These are phyloP conservation scores for Falco rusticolus DNA, from an alignment of 2,797 vertebrate genomes.

Conservation along the genomic window DNA sequence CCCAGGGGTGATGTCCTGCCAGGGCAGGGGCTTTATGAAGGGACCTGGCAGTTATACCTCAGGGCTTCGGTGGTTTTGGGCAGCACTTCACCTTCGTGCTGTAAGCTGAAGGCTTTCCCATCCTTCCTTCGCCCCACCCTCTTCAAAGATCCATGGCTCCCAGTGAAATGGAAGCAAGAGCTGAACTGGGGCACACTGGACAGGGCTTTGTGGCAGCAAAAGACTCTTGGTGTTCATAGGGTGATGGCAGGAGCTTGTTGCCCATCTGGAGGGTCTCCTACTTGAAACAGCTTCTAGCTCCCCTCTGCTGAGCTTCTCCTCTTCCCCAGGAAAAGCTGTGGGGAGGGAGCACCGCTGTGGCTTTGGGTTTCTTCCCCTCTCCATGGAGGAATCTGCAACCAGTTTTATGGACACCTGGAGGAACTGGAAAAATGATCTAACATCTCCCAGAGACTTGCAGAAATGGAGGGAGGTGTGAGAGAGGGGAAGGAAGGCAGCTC, in stretches of 20 bases:
- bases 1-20: neutral
- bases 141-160: neutral
- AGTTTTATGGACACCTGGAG: constrained; percentile 40
- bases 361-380: neutral
- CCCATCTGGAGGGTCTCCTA: neutral
- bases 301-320: neutral
- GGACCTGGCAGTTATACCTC: neutral
- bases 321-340: neutral
- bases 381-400: neutral
- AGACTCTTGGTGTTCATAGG: neutral
- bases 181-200: fast-evolving
- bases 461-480: constrained; percentile 46
- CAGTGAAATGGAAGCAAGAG: neutral
- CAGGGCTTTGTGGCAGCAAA: neutral
- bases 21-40: neutral
- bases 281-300: neutral
- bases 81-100: neutral
- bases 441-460: constrained; percentile 8
- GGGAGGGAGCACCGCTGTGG: fast-evolving
- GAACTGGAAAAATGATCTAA: constrained; percentile 44
- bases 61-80: neutral
- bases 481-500: constrained; percentile 43
- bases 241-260: neutral
- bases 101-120: neutral
- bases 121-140: neutral